Conservation (phyloP, 2,888 invertebrate genomes). For the Campoplex nolae region DNA sequence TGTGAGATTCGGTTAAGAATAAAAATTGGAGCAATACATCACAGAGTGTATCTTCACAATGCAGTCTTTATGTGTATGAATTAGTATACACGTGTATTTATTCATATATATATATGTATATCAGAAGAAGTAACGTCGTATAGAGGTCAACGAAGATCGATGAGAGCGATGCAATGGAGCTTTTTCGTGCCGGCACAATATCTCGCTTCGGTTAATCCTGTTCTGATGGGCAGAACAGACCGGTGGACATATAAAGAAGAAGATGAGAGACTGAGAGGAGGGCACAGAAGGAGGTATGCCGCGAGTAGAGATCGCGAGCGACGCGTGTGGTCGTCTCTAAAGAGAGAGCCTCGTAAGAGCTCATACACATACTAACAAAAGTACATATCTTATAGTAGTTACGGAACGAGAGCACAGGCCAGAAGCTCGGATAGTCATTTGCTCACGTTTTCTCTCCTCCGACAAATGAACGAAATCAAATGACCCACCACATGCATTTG, state of each 20-base stretch:
- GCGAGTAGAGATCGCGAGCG: conserved; percentile 74
- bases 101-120: neutral
- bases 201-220: conserved; percentile 67
- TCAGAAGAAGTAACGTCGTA: conserved; percentile 2
- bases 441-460: conserved; percentile 51
- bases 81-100: neutral
- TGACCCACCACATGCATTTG: conserved; percentile 29
- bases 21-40: conserved; percentile 38
- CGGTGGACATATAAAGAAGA: conserved; percentile 67
- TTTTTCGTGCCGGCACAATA: conserved; percentile 60
- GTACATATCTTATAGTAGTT: conserved; percentile 31
- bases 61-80: neutral
- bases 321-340: conserved; percentile 79
- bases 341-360: conserved; percentile 65
- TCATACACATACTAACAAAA: conserved; percentile 8
- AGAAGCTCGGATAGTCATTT: conserved; percentile 53
- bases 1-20: conserved; percentile 21
- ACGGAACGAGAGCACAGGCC: conserved; percentile 56
- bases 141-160: conserved; percentile 65
- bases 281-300: conserved; percentile 21
- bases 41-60: neutral
- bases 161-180: conserved; percentile 73
- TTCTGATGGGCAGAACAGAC: conserved; percentile 64
- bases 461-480: conserved; percentile 63
- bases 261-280: conserved; percentile 55